These are phyloP conservation scores for Otis tarda DNA, from an alignment of 2,113 vertebrate genomes.

Conservation along the genomic window DNA sequence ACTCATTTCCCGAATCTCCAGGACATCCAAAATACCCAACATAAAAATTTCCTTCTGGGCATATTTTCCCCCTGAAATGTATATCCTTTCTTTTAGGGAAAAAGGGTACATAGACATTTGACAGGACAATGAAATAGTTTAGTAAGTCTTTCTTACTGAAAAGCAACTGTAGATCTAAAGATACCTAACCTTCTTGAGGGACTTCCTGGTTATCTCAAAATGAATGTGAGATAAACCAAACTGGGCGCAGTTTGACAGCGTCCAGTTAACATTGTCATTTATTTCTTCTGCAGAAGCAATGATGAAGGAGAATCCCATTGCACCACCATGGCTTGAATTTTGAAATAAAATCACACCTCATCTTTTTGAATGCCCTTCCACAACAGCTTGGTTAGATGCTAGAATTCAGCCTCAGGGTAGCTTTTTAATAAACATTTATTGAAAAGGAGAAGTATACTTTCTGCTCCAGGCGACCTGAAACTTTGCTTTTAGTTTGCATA, in stretches of 20 bases:
- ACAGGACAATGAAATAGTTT: not conserved
- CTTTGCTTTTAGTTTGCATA: not conserved
- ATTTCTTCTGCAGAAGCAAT: not conserved
- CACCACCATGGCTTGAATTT: not conserved
- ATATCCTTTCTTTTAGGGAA: not conserved
- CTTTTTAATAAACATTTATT: not conserved
- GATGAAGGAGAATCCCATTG: not conserved
- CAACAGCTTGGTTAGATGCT: not conserved
- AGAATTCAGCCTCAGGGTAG: not conserved
- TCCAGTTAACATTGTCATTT: not conserved
- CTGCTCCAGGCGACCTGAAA: constrained; percentile 13
- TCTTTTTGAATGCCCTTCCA: not conserved
- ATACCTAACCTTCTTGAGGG: not conserved
- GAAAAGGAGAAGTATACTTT: not conserved
- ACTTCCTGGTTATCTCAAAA: not conserved
- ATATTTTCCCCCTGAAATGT: not conserved
- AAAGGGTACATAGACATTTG: not conserved
- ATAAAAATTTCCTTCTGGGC: not conserved
- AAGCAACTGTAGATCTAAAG: not conserved
- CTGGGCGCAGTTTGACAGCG: not conserved
- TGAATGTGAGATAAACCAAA: not conserved
- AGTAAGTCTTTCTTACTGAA: not conserved
- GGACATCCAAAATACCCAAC: not conserved
- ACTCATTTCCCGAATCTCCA: not conserved
- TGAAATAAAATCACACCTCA: not conserved